phyloP scores from a whole-genome alignment of 92 coral and sea anemone genomes.

The Blastomussa wellsi region DNA sequence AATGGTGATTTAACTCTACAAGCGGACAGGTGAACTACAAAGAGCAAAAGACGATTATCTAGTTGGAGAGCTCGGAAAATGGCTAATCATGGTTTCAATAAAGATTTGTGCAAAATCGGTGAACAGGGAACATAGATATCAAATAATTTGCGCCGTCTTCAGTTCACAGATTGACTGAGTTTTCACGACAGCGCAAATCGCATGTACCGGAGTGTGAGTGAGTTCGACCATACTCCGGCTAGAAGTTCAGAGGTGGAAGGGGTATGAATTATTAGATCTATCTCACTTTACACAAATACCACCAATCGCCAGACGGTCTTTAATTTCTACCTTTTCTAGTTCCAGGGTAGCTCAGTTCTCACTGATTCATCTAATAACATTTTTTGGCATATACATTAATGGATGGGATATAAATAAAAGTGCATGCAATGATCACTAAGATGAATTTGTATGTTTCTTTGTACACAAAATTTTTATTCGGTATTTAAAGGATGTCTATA shows the following conservation, averaged over 20 bases:
- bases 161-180: background rate
- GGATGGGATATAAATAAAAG: too few species aligned
- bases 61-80: too few species aligned
- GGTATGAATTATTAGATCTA: too few species aligned
- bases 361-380: too few species aligned
- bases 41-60: background rate
- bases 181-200: background rate
- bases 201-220: too few species aligned
- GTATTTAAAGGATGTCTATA: background rate
- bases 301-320: too few species aligned
- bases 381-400: too few species aligned
- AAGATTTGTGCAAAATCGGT: background rate
- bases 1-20: conserved; percentile 14
- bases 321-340: too few species aligned
- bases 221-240: too few species aligned
- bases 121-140: background rate
- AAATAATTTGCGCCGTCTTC: background rate
- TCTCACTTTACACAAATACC: too few species aligned
- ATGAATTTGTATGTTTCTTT: background rate
- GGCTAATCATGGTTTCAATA: background rate
- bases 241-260: too few species aligned
- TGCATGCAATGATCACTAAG: background rate
- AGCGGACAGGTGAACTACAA: background rate
- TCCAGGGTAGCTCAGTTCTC: too few species aligned
- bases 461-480: background rate